These are phyloP conservation scores for Beroe forskalii DNA, from an alignment of 37 sponge, comb jelly and placozoan genomes.

Conservation along the genomic window DNA sequence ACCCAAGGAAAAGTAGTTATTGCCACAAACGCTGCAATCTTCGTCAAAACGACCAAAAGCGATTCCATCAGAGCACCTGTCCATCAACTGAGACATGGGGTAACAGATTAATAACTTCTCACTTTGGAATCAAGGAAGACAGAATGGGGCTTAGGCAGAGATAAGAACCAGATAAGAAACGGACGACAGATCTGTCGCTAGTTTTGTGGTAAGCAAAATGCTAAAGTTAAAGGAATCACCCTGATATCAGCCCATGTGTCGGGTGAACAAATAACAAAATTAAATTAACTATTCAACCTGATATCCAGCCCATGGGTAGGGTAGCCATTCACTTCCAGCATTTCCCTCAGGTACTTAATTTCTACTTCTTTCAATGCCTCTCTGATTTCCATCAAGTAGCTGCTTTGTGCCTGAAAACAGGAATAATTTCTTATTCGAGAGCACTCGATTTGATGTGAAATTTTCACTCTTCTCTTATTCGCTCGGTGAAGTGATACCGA, in stretches of 20 bases:
- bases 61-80: constrained; percentile 54
- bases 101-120: background rate
- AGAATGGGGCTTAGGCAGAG: background rate
- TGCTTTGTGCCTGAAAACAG: constrained; percentile 19
- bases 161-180: background rate
- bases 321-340: constrained; percentile 52
- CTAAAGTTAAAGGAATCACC: too few relatives aligned
- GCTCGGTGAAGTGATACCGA: too few relatives aligned
- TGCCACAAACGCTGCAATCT: background rate
- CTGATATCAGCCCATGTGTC: too few relatives aligned
- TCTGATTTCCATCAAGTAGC: background rate
- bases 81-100: constrained; percentile 15
- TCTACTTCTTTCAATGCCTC: constrained; percentile 12
- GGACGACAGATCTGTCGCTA: background rate
- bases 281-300: too few relatives aligned
- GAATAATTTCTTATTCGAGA: too few relatives aligned
- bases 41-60: constrained; percentile 57
- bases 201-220: background rate
- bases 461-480: too few relatives aligned
- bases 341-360: constrained; percentile 44
- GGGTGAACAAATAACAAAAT: too few relatives aligned
- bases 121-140: background rate
- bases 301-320: constrained; percentile 49
- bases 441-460: too few relatives aligned
- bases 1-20: constrained; percentile 37